A percentile compares a stretch with the other conserved stretches of the same genome.
These are phyloP conservation scores for Xanthostigma xanthostigma DNA, from an alignment of 2,888 invertebrate genomes.

Conservation along the genomic window DNA sequence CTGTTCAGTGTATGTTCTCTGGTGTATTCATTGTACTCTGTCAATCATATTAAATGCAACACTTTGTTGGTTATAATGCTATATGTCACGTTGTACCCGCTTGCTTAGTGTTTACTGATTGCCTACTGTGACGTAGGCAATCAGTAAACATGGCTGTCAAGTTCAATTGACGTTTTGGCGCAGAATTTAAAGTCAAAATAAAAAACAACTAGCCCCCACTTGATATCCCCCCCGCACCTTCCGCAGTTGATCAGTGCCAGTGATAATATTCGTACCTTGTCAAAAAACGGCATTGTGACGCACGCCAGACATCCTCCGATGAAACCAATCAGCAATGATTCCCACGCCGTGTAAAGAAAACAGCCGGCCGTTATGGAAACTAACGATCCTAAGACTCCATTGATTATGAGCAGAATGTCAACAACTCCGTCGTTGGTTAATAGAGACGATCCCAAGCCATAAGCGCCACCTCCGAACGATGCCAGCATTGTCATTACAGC, in stretches of 20 bases:
- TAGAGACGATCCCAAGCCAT: conserved; percentile 49
- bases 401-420: conserved; percentile 74
- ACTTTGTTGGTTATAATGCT: no score
- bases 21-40: no score
- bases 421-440: conserved; percentile 51
- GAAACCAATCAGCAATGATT: conserved; percentile 65
- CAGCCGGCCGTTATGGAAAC: conserved; percentile 84
- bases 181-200: no score
- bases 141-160: no score
- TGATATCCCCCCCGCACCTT: no score
- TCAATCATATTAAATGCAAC: no score
- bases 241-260: neutral
- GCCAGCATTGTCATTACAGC: conserved; percentile 85
- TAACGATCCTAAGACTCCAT: conserved; percentile 73
- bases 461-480: conserved; percentile 76
- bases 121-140: no score
- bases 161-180: no score
- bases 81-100: no score
- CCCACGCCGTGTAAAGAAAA: conserved; percentile 76
- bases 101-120: no score
- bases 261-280: conserved; percentile 30
- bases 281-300: conserved; percentile 56
- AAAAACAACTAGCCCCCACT: no score
- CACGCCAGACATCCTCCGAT: conserved; percentile 65
- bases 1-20: no score